phyloP scores from a whole-genome alignment of 2,797 vertebrate genomes.

The Sebastiscus albofasciatus region DNA sequence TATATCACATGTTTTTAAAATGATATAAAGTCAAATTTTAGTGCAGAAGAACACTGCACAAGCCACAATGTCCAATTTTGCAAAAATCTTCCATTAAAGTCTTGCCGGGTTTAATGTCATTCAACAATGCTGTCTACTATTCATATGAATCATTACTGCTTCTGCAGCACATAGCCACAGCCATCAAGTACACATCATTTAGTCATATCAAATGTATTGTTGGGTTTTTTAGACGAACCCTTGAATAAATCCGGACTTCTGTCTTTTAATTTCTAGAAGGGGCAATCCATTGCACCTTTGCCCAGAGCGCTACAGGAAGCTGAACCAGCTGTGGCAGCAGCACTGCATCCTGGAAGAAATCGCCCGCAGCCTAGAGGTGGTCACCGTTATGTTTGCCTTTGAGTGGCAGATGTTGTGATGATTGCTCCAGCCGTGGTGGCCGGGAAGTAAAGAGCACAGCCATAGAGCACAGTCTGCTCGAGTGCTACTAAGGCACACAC shows the following conservation, averaged over 20 bases:
- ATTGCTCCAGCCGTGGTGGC: slow-evolving; percentile 18
- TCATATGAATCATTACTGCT: not conserved
- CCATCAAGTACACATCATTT: not conserved
- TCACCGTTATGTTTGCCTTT: slow-evolving; percentile 93
- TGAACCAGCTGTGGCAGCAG: slow-evolving; percentile 95
- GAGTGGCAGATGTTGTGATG: slow-evolving; percentile 97
- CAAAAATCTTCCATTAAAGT: not conserved
- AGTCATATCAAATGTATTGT: not conserved
- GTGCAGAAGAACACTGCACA: not conserved
- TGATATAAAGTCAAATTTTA: not conserved
- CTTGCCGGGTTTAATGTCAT: not conserved
- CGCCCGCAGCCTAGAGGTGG: slow-evolving; percentile 93
- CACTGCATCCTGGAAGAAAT: slow-evolving; percentile 98
- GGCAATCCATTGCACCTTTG: slow-evolving; percentile 96
- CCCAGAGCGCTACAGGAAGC: slow-evolving; percentile 93
- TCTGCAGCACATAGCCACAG: too few relatives aligned
- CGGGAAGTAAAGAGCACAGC: slow-evolving; percentile 24
- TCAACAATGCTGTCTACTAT: not conserved
- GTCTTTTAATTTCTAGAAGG: slow-evolving; percentile 79
- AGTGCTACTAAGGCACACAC: slow-evolving; percentile 21
- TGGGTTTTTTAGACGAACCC: not conserved
- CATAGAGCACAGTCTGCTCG: slow-evolving; percentile 36
- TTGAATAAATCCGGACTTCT: not conserved
- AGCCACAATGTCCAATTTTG: not conserved
- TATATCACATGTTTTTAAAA: too few relatives aligned